Conservation (phyloP, 2,888 invertebrate genomes). For the Cephonodes hylas region DNA sequence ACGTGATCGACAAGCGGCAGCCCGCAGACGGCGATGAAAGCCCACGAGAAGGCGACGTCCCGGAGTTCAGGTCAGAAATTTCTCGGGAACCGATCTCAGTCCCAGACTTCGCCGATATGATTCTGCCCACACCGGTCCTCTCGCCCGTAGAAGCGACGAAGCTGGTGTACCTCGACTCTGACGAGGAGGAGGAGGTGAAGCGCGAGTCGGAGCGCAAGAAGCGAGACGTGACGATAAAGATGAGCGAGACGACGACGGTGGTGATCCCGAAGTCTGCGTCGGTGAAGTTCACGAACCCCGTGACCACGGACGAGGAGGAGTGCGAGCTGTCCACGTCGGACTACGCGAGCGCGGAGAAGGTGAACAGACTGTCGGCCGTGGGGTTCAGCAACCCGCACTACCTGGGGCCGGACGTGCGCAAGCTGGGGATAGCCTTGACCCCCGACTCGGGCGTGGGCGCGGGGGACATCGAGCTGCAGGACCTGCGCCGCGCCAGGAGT, state of each 20-base stretch:
- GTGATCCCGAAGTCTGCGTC: slow-evolving; percentile 82
- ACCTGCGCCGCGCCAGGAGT: slow-evolving; percentile 49
- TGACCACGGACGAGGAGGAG: slow-evolving; percentile 80
- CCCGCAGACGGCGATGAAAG: slow-evolving; percentile 39
- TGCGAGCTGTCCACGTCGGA: slow-evolving; percentile 85
- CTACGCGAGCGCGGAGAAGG: slow-evolving; percentile 87
- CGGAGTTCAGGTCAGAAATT: slow-evolving; percentile 59
- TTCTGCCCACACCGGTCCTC: slow-evolving; percentile 44
- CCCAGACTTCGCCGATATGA: slow-evolving; percentile 86
- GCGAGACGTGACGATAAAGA: slow-evolving; percentile 22
- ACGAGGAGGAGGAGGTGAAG: slow-evolving; percentile 77
- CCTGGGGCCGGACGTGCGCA: slow-evolving; percentile 84
- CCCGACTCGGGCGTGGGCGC: slow-evolving; percentile 84
- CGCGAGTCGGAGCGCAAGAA: slow-evolving; percentile 2
- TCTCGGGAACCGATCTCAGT: slow-evolving; percentile 87
- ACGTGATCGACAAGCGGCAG: slow-evolving; percentile 73
- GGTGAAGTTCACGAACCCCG: slow-evolving; percentile 79
- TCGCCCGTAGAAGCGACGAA: slow-evolving; percentile 85
- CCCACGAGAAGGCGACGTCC: slow-evolving; percentile 53
- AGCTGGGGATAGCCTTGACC: slow-evolving; percentile 85
- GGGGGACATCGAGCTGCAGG: slow-evolving; percentile 69
- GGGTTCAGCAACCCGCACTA: slow-evolving; percentile 90
- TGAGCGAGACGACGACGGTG: slow-evolving; percentile 66
- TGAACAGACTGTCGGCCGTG: slow-evolving; percentile 78
- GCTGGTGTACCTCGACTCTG: slow-evolving; percentile 86